Evolutionary conservation across 2,113 vertebrate species (phyloP).

Genomic region (Anser brachyrhynchus): DNA sequence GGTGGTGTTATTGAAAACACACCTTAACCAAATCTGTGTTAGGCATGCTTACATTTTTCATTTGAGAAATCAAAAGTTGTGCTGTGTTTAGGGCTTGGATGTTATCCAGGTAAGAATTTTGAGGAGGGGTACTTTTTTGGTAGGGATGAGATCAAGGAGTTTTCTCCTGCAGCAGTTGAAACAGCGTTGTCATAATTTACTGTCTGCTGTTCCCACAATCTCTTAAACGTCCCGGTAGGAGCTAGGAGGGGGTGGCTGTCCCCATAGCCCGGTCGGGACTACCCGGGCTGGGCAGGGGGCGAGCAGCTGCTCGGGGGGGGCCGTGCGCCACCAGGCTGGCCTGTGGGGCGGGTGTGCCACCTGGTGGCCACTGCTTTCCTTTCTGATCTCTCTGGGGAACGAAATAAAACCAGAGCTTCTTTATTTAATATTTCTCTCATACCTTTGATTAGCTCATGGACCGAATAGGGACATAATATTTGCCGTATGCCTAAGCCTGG

Average conservation of each 20-base stretch:
- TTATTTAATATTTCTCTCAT: too few species aligned
- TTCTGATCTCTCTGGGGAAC: too few species aligned
- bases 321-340: neutral
- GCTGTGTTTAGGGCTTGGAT: too few species aligned
- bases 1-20: neutral
- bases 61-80: fast-evolving
- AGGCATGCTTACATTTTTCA: fast-evolving
- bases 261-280: neutral
- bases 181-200: fast-evolving
- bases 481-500: neutral
- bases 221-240: fast-evolving
- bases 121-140: too few species aligned
- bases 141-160: fast-evolving
- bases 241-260: fast-evolving
- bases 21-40: fast-evolving
- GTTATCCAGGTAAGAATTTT: fast-evolving
- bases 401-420: too few species aligned
- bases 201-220: fast-evolving
- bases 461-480: fast-evolving
- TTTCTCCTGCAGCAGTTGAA: neutral
- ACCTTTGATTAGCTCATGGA: fast-evolving
- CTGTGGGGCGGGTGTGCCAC: neutral
- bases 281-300: neutral
- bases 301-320: fast-evolving
- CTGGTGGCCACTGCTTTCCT: neutral